Conservation (phyloP, 2,113 vertebrate species). For the Zosterops borbonicus region DNA sequence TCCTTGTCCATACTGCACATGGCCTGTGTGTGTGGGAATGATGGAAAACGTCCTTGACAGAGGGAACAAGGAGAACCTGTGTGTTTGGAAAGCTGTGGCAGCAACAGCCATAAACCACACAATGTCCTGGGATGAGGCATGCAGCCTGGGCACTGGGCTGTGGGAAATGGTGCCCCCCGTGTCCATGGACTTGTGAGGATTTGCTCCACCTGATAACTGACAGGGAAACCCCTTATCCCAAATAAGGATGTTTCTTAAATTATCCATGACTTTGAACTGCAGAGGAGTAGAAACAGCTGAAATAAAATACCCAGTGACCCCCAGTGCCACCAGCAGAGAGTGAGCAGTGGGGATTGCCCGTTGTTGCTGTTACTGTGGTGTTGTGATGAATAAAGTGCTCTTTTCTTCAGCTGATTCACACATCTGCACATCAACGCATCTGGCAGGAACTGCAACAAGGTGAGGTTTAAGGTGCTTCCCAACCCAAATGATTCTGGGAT, state of each 20-base stretch:
- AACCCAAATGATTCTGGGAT: not conserved
- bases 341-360: not conserved
- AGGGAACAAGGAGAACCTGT: not conserved
- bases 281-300: not conserved
- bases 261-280: not conserved
- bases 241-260: not conserved
- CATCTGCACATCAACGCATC: not conserved
- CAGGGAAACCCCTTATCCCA: not conserved
- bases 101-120: not conserved
- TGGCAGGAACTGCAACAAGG: not conserved
- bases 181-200: not conserved
- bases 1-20: not conserved
- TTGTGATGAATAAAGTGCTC: not conserved
- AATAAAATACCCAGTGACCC: not conserved
- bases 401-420: not conserved
- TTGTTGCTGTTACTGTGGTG: not conserved
- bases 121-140: too few relatives aligned
- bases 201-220: not conserved
- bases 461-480: not conserved
- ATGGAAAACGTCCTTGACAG: rapidly evolving
- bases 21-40: not conserved
- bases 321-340: not conserved
- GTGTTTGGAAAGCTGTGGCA: not conserved
- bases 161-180: not conserved
- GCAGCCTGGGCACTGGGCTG: not conserved